Conservation (phyloP, 2,113 vertebrate genomes). For the Hemicordylus capensis region DNA sequence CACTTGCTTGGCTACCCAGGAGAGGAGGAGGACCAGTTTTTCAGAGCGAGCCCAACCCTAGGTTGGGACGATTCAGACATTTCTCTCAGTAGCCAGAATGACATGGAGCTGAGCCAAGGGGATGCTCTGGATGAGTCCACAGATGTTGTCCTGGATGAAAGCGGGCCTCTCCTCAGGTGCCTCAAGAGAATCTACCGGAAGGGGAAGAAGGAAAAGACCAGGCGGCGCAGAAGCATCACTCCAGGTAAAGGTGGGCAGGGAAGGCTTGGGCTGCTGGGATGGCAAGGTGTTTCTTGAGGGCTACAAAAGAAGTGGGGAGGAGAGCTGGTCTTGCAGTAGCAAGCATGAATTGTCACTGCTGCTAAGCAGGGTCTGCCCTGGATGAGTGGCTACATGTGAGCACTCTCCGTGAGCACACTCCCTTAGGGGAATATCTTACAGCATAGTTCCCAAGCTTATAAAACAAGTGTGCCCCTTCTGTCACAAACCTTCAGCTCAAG, state of each 20-base stretch:
- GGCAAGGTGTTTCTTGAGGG: neutral
- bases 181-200: slow-evolving; percentile 29
- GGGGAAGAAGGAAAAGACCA: neutral
- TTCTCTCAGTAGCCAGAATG: neutral
- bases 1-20: neutral
- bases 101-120: neutral
- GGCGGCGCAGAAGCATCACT: neutral
- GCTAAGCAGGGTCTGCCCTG: too few species aligned
- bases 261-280: too few species aligned
- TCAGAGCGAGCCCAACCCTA: neutral
- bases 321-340: too few species aligned
- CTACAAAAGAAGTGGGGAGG: neutral
- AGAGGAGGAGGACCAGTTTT: neutral
- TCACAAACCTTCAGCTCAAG: too few species aligned
- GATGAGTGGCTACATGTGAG: too few species aligned
- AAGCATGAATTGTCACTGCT: too few species aligned
- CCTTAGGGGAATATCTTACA: too few species aligned
- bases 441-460: too few species aligned
- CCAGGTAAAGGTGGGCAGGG: neutral
- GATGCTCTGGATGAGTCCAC: neutral
- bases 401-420: too few species aligned
- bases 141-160: neutral
- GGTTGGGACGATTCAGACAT: neutral
- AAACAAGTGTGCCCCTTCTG: too few species aligned
- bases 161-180: neutral